Evolutionary conservation across 2,888 invertebrate species (phyloP), one percentile per base, ranked within the genome.

Genomic region (Carcina quercana): DNA sequence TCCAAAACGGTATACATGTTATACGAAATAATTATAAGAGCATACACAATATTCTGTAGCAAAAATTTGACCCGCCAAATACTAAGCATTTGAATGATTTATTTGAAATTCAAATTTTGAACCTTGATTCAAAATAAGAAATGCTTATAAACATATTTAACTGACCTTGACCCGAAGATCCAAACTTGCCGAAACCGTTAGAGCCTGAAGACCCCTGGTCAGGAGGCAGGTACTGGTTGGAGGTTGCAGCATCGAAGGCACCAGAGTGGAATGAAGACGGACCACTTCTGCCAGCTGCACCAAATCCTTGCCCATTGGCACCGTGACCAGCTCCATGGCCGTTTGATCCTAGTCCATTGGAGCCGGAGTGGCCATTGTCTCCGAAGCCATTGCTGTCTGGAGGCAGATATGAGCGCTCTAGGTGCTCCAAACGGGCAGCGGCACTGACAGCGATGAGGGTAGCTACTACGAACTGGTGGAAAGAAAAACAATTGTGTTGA

Each of bases 221-320:
- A 41, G 82, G 82, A 13, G 82, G 78, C 15, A 83, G 50, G 49
- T 83, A 83, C 37, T 79, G 76, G 56, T 75, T 80, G 27, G 67
- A 68, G 12, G 70, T 64, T 15, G 71, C 71, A n/a, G 59, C 63
- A 13, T 49, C 47, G 65, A 62, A 5, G 53, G n/a, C 11, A 2
- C 24, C 24, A 10, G 11, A 10, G 7, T 29, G 29, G 29, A 29
- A 29, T 10, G 29, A 29, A 8, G 29, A 13, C 2, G 17, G 13
- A 19, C 28, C 28, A 19, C 5, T 7, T 15, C 25, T 25, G 1
- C 12, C n/a, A 3, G 13, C 10, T 14, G 13, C 25, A 12, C 30
- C 30, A 13, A 5, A 11, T 11, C 30, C 29, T 13, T 15, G 15
- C 4, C 13, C 19, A 2, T 7, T 6, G n/a, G 13, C 19, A 4